These are phyloP conservation scores for Julus scandinavius DNA, from an alignment of 2,888 invertebrate genomes.

Conservation along the genomic window DNA sequence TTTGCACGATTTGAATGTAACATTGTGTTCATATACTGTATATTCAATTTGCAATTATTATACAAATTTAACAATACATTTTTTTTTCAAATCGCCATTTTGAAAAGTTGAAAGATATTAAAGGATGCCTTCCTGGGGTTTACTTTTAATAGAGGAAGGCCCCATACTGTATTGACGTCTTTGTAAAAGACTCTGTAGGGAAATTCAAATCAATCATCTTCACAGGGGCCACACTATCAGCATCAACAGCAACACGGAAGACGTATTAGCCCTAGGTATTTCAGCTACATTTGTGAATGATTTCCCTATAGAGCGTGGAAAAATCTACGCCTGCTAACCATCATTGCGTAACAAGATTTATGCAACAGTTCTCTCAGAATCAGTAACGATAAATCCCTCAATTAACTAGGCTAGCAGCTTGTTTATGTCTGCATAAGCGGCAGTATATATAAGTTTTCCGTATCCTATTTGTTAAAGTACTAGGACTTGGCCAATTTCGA, in stretches of 20 bases:
- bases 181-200: background rate
- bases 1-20: too few relatives aligned
- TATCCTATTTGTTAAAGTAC: background rate
- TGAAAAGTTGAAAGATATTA: too few relatives aligned
- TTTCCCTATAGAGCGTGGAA: background rate
- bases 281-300: background rate
- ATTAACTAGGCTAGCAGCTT: conserved; percentile 27
- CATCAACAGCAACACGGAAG: background rate
- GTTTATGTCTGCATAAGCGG: background rate
- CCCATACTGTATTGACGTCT: background rate
- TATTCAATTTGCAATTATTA: too few relatives aligned
- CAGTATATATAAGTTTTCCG: background rate
- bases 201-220: background rate
- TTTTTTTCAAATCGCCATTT: too few relatives aligned
- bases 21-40: too few relatives aligned
- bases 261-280: background rate
- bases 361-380: conserved; percentile 11
- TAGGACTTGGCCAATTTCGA: background rate
- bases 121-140: too few relatives aligned
- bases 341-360: background rate
- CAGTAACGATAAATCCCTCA: conserved; percentile 9
- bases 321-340: conserved; percentile 21
- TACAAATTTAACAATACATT: too few relatives aligned
- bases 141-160: too few relatives aligned
- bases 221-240: background rate